Evolutionary conservation across 2,113 vertebrate species (phyloP).

Genomic region (Emydura subglobosa): DNA sequence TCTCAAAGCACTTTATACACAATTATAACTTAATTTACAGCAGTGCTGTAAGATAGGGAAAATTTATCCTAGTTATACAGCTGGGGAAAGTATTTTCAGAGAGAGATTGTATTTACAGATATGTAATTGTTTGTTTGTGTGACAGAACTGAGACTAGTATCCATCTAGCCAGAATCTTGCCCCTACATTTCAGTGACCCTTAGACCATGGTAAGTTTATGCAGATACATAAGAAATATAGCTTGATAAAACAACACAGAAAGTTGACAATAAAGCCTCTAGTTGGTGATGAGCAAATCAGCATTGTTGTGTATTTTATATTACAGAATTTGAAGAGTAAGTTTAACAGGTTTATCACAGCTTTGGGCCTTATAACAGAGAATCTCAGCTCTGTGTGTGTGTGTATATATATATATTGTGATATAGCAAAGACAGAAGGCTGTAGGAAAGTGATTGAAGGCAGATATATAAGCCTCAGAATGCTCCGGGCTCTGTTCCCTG

Average conservation of each 20-base stretch:
- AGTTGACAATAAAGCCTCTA: not conserved
- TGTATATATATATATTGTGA: too few relatives aligned
- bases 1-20: not conserved
- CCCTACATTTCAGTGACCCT: not conserved
- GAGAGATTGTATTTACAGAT: not conserved
- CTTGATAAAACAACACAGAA: not conserved
- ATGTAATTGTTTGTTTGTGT: not conserved
- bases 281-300: not conserved
- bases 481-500: too few relatives aligned
- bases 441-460: too few relatives aligned
- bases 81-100: not conserved
- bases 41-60: not conserved
- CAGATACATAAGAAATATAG: not conserved
- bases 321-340: not conserved
- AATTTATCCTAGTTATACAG: not conserved
- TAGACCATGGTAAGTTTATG: accelerated
- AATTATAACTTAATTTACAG: not conserved
- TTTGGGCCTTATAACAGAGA: not conserved
- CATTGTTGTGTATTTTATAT: not conserved
- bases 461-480: too few relatives aligned
- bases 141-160: not conserved
- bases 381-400: not conserved
- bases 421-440: too few relatives aligned
- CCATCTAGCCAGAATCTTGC: not conserved
- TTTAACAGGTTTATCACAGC: not conserved